Conservation (phyloP, 2,113 vertebrate genomes). For the Ageneiosus marmoratus region DNA sequence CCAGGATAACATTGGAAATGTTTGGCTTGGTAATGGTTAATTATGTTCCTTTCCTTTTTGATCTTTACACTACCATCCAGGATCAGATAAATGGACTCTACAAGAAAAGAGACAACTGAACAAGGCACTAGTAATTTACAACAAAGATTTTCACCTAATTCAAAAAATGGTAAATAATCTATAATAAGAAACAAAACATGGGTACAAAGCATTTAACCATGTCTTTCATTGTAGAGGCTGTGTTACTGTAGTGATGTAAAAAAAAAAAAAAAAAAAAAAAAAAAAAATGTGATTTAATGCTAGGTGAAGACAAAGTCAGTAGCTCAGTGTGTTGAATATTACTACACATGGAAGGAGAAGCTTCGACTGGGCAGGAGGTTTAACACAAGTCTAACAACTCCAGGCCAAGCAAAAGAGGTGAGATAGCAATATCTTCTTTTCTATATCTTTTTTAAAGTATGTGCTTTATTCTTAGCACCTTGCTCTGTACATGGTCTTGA, state of each 20-base stretch:
- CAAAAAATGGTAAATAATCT: constrained; percentile 83
- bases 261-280: background rate
- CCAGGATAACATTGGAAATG: background rate
- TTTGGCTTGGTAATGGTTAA: background rate
- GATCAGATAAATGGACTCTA: constrained; percentile 84
- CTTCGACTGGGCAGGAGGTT: constrained; percentile 76
- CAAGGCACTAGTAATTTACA: constrained; percentile 79
- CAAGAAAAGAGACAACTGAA: constrained; percentile 83
- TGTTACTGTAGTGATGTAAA: background rate
- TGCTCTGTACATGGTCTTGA: background rate
- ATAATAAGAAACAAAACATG: background rate
- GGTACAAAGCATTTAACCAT: background rate
- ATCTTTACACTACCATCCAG: constrained; percentile 60
- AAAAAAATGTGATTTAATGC: background rate
- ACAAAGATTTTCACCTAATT: constrained; percentile 87
- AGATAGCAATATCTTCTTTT: constrained; percentile 46
- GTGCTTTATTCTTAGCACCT: background rate
- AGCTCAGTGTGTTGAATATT: constrained; percentile 91
- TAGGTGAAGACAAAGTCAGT: constrained; percentile 90
- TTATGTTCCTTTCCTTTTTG: background rate
- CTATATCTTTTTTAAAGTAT: background rate
- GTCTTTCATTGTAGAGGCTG: background rate
- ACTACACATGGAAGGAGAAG: constrained; percentile 92
- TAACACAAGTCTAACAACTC: constrained; percentile 71
- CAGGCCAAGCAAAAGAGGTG: constrained; percentile 74